Evolutionary conservation across 2,888 invertebrate genomes (phyloP), one percentile per base, ranked within the genome.

Genomic region (Cylloceria caligata): DNA sequence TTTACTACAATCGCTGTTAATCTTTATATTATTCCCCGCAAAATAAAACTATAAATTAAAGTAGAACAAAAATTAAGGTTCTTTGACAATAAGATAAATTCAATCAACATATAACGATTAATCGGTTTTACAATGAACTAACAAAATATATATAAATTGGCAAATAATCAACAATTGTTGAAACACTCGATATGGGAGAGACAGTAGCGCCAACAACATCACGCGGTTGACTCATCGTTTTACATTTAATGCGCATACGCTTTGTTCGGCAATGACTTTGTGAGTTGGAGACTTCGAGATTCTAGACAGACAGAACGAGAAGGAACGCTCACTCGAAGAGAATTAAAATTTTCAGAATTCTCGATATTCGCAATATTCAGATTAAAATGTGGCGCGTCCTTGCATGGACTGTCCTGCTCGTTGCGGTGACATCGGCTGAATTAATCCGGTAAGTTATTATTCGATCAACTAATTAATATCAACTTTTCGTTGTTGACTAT

Each of bases 381-480:
- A 49, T 36, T 36, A 85, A 84, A 75, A 88, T 88, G 88, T 84
- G 87, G 83, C 85, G 86, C 19, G 67, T 85, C 67, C 42, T 87
- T n/a, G 65, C 84, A 45, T 86, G 81, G 82, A 72, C 85, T 42
- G 82, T 84, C 65, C 47, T 87, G 11, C 57, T 86, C 42, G 75
- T 85, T 39, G 78, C 81, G 52, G 67, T 88, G 7, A 78, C 78
- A 19, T 84, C 80, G 68, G 88, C 86, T 9, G 83, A 87, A 49
- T 77, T 88, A 5, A 5, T 88, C 21, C 86, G 88, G 88, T 88
- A 82, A 84, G 80, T 69, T 64, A 65, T 74, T 75, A 3, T 27
- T 39, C 6, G 76, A 0, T 39, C 39, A 13, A 69, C 65, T 19
- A 52, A 55, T 76, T 77, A 67, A 75, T 73, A 64, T n/a, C 16